Evolutionary conservation across 2,888 invertebrate species (phyloP).

Genomic region (Lepidocyrtinus sp.): DNA sequence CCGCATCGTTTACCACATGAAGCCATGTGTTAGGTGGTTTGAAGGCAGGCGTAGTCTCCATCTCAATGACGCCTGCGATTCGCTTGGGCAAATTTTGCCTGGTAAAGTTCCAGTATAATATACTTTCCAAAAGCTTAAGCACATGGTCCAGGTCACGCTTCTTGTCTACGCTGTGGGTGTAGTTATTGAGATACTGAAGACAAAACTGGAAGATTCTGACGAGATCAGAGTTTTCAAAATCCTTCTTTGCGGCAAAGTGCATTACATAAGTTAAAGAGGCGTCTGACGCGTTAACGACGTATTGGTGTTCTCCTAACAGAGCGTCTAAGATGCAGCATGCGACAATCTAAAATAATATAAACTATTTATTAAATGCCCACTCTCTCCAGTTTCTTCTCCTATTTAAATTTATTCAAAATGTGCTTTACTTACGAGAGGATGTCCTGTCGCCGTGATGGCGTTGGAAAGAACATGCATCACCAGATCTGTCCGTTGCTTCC

Average conservation of each 20-base stretch:
- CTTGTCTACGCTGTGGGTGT: slow-evolving; percentile 54
- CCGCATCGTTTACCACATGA: slow-evolving; percentile 61
- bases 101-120: slow-evolving; percentile 68
- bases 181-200: slow-evolving; percentile 68
- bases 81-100: slow-evolving; percentile 66
- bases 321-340: slow-evolving; percentile 88
- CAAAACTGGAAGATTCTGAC: slow-evolving; percentile 85
- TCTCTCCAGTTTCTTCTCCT: too few relatives aligned
- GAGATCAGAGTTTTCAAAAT: slow-evolving; percentile 86
- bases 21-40: slow-evolving; percentile 68
- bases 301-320: slow-evolving; percentile 90
- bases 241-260: slow-evolving; percentile 86
- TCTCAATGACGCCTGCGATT: slow-evolving; percentile 67
- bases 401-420: too few relatives aligned
- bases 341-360: slow-evolving; percentile 81
- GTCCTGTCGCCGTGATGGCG: slow-evolving; percentile 45
- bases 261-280: slow-evolving; percentile 91
- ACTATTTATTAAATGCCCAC: too few relatives aligned
- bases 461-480: slow-evolving; percentile 62
- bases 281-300: slow-evolving; percentile 87
- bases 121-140: slow-evolving; percentile 65
- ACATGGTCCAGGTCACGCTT: slow-evolving; percentile 65
- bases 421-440: slow-evolving; percentile 53
- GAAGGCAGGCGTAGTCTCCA: slow-evolving; percentile 64
- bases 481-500: slow-evolving; percentile 65